Conservation (phyloP, 2,113 vertebrate species). For the Prinia subflava region DNA sequence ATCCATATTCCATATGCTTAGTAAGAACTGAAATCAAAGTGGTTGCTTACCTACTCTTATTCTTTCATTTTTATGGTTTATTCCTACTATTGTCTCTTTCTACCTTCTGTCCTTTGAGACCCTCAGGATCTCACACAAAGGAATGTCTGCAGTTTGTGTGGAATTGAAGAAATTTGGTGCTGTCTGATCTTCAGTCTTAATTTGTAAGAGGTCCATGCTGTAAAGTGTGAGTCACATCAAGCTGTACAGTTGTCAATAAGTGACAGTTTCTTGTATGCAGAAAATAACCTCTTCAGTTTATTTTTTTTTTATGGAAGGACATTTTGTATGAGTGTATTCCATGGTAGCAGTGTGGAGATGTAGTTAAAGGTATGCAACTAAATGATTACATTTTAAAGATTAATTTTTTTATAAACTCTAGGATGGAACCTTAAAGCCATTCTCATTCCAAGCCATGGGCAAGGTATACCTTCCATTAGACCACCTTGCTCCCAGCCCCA, state of each 20-base stretch:
- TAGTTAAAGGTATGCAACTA: not conserved
- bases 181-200: not conserved
- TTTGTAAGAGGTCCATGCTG: not conserved
- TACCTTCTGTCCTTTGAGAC: not conserved
- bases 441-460: not conserved
- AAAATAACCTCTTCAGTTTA: not conserved
- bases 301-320: not conserved
- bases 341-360: not conserved
- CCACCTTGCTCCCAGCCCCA: not conserved
- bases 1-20: not conserved
- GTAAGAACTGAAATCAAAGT: not conserved
- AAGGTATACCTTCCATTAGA: not conserved
- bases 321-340: not conserved
- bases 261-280: not conserved
- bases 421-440: not conserved
- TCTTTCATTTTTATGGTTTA: not conserved
- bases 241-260: accelerated
- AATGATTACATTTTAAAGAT: not conserved
- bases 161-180: not conserved
- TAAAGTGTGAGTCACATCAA: not conserved
- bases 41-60: not conserved
- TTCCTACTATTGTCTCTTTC: not conserved
- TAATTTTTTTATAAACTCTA: not conserved
- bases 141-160: not conserved
- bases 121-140: not conserved